These are phyloP conservation scores for Drosophila suboccidentalis DNA, from an alignment of 2,888 invertebrate genomes.

Conservation along the genomic window DNA sequence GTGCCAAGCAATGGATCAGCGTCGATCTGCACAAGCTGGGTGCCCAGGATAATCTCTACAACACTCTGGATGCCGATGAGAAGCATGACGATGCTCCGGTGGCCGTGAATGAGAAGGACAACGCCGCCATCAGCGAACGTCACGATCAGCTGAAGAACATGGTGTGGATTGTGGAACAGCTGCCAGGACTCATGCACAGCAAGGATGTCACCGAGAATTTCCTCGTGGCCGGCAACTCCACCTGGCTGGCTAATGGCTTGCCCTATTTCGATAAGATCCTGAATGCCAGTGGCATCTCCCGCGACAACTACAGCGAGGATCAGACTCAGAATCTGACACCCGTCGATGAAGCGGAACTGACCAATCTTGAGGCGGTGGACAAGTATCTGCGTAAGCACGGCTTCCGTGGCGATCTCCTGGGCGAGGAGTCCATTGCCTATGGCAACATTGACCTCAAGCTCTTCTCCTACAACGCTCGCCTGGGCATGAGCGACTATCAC, in stretches of 20 bases:
- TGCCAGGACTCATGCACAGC: conserved; percentile 88
- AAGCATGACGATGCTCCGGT: conserved; percentile 76
- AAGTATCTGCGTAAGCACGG: conserved; percentile 81
- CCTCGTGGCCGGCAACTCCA: conserved; percentile 82
- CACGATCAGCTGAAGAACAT: conserved; percentile 84
- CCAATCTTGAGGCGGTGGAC: conserved; percentile 83
- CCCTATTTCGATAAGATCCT: conserved; percentile 83
- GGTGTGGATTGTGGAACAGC: conserved; percentile 92
- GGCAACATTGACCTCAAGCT: conserved; percentile 85
- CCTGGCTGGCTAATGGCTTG: conserved; percentile 89
- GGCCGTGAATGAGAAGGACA: conserved; percentile 68
- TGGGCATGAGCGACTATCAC: conserved; percentile 83
- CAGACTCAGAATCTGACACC: conserved; percentile 64
- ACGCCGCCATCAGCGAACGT: conserved; percentile 71
- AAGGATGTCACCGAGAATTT: conserved; percentile 89
- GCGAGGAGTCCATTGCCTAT: conserved; percentile 84
- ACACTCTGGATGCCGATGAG: conserved; percentile 69
- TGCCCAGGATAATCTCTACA: conserved; percentile 70
- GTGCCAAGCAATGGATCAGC: conserved; percentile 95
- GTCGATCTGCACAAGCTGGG: conserved; percentile 89
- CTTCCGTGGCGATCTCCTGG: conserved; percentile 85
- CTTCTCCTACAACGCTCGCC: conserved; percentile 83
- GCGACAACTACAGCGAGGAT: conserved; percentile 72
- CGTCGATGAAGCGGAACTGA: conserved; percentile 76
- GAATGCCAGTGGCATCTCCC: conserved; percentile 77